Evolutionary conservation across 2,888 invertebrate genomes (phyloP).

Genomic region (Pterobdella sp.): DNA sequence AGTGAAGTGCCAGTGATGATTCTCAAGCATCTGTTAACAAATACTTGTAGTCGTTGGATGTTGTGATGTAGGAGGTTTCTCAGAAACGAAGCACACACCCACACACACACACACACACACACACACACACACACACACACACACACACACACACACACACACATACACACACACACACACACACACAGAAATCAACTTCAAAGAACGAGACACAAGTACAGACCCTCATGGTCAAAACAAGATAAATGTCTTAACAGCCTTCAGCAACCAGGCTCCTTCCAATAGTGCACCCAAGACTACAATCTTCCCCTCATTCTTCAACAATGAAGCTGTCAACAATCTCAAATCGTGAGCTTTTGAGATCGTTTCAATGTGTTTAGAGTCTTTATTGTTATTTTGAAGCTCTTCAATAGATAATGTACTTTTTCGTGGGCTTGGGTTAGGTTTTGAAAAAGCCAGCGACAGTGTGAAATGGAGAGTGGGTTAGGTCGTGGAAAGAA

Average conservation of each 20-base stretch:
- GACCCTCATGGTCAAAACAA: no score
- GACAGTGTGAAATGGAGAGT: no score
- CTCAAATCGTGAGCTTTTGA: neutral
- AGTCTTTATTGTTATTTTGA: neutral
- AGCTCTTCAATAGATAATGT: no score
- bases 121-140: neutral
- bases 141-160: neutral
- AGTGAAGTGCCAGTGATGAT: no score
- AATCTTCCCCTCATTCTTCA: conserved; percentile 6
- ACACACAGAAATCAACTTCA: neutral
- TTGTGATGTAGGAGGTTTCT: no score
- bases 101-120: neutral
- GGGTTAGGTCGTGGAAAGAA: no score
- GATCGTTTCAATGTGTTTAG: neutral
- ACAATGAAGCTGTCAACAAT: neutral
- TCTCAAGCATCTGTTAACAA: no score
- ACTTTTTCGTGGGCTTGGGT: no score
- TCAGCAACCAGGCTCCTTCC: neutral
- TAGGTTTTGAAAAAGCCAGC: no score
- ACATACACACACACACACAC: neutral
- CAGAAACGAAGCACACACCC: no score
- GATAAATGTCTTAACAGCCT: no score
- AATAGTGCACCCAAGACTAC: neutral
- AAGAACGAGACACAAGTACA: neutral
- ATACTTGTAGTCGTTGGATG: no score